phyloP scores from a whole-genome alignment of 2,113 vertebrate genomes.

The Donacobius atricapilla region DNA sequence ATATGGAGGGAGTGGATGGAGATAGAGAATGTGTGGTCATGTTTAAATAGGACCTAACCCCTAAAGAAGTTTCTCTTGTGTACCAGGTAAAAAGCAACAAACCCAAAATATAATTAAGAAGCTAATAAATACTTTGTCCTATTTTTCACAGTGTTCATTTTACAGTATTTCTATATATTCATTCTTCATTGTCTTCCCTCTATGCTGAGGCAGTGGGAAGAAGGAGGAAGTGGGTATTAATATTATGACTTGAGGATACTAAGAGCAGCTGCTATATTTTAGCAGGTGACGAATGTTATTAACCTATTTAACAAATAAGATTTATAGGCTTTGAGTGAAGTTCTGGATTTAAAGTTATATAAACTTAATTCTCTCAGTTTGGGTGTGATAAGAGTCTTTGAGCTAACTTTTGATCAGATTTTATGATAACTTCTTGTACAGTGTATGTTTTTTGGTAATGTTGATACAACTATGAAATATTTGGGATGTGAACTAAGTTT shows the following conservation, averaged over 20 bases:
- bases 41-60: slow-evolving; percentile 37
- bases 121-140: not conserved
- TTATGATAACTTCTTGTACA: not conserved
- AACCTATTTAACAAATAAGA: slow-evolving; percentile 3
- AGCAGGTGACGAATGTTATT: not conserved
- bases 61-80: not conserved
- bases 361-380: not conserved
- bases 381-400: not conserved
- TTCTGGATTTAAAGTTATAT: not conserved
- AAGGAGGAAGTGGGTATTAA: not conserved
- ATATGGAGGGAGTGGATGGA: not conserved
- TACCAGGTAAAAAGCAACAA: not conserved
- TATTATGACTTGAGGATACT: not conserved
- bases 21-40: not conserved
- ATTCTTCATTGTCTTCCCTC: not conserved
- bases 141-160: not conserved
- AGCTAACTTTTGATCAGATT: not conserved
- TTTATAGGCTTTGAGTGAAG: not conserved
- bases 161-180: not conserved
- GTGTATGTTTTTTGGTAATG: not conserved
- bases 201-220: not conserved
- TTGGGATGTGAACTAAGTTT: not conserved
- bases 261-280: not conserved
- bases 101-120: not conserved
- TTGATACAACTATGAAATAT: not conserved